Percentiles rank a stretch among this genome's conserved stretches.
Conservation (phyloP, 2,888 invertebrate genomes). For the Panopea generosa region DNA sequence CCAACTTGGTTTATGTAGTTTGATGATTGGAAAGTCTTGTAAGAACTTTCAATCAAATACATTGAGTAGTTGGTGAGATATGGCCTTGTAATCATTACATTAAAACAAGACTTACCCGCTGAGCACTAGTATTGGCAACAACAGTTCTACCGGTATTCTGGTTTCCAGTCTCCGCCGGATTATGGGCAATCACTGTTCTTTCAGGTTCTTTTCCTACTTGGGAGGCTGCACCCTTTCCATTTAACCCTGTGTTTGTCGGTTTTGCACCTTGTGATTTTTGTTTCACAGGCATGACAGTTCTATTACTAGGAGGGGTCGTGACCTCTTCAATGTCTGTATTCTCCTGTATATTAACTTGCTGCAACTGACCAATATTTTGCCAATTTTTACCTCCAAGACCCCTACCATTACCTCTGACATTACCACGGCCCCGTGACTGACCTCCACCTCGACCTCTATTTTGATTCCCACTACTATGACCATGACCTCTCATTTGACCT, state of each 20-base stretch:
- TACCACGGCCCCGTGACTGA: neutral
- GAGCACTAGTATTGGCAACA: too few species aligned
- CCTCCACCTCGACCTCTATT: slow-evolving; percentile 14
- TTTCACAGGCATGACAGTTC: slow-evolving; percentile 11
- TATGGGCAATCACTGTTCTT: too few species aligned
- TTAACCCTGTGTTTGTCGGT: slow-evolving; percentile 8
- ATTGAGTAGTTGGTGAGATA: too few species aligned
- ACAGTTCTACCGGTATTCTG: too few species aligned
- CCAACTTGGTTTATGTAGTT: too few species aligned
- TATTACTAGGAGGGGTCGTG: neutral
- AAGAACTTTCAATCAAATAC: too few species aligned
- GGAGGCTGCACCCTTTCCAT: slow-evolving; percentile 32
- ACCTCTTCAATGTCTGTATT: slow-evolving; percentile 12
- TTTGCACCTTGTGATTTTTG: too few species aligned
- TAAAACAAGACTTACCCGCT: too few species aligned
- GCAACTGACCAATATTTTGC: slow-evolving; percentile 7
- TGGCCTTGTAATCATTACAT: too few species aligned
- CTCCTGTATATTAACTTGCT: slow-evolving; percentile 32
- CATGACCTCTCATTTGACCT: neutral
- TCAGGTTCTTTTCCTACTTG: slow-evolving; percentile 2
- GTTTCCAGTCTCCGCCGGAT: too few species aligned
- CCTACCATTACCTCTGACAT: neutral
- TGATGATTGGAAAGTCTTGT: too few species aligned
- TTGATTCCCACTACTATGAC: slow-evolving; percentile 6
- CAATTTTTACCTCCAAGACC: neutral